Conservation (phyloP, 2,797 vertebrate genomes). For the Peromyscus aztecus region DNA sequence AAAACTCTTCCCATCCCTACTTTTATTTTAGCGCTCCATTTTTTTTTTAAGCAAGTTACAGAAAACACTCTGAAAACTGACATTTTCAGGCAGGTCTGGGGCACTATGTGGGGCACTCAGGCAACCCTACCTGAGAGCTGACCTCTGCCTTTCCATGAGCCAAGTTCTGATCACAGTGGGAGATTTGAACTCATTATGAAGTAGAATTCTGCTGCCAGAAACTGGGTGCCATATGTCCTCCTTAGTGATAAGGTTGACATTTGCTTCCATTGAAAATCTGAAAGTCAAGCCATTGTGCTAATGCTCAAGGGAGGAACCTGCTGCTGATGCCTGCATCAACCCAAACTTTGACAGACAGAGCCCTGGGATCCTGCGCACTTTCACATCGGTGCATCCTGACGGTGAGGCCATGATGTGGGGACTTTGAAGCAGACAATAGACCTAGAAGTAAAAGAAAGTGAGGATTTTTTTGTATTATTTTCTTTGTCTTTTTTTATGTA, state of each 20-base stretch:
- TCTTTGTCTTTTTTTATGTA: conserved; percentile 39
- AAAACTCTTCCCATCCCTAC: neutral
- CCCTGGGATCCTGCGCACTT: conserved; percentile 61
- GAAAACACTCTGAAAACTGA: conserved; percentile 64
- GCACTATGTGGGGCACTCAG: neutral
- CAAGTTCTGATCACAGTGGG: conserved; percentile 47
- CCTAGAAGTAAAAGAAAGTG: conserved; percentile 48
- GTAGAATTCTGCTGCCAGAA: conserved; percentile 63
- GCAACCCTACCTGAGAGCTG: neutral
- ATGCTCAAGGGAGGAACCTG: conserved; percentile 73
- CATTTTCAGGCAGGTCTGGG: conserved; percentile 53
- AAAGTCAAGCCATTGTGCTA: conserved; percentile 72
- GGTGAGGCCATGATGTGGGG: neutral
- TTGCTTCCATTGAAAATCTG: conserved; percentile 79
- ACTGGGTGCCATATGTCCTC: conserved; percentile 72
- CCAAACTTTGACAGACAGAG: conserved; percentile 65
- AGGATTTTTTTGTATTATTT: conserved; percentile 40
- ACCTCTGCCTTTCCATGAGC: conserved; percentile 60
- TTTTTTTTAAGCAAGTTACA: conserved; percentile 1
- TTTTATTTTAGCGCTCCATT: conserved; percentile 25
- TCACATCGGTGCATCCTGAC: conserved; percentile 63
- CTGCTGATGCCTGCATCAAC: conserved; percentile 77
- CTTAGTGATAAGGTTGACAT: conserved; percentile 78
- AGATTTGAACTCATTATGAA: conserved; percentile 76
- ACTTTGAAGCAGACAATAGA: neutral